A percentile compares a stretch with the other conserved stretches of the same genome.
Evolutionary conservation across 2,888 invertebrate species (phyloP).

Genomic region (Gnatocerus cornutus): DNA sequence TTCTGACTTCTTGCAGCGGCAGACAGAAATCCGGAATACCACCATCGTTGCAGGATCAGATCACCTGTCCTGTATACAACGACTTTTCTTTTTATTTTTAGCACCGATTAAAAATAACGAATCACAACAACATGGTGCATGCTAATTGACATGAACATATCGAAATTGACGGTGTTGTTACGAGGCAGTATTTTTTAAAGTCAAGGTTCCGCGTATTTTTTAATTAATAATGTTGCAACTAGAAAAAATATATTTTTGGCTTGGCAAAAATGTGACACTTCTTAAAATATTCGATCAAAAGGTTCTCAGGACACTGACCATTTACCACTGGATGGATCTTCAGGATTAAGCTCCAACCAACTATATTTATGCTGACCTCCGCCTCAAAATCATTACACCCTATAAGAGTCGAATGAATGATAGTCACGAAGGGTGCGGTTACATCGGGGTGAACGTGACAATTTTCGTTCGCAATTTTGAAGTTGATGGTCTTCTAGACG

Average conservation of each 20-base stretch:
- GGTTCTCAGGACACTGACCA: slow-evolving; percentile 21
- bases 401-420: slow-evolving; percentile 17
- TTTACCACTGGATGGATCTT: slow-evolving; percentile 18
- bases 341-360: slow-evolving; percentile 19
- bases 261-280: slow-evolving; percentile 22
- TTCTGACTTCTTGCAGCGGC: neutral
- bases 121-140: slow-evolving; percentile 4
- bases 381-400: slow-evolving; percentile 28
- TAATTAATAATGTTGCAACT: neutral
- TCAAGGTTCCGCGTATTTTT: neutral
- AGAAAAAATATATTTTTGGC: slow-evolving; percentile 20
- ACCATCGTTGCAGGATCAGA: neutral
- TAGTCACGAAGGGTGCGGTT: slow-evolving; percentile 18
- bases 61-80: neutral
- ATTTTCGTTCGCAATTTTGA: slow-evolving; percentile 15
- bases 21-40: neutral
- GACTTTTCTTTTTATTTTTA: neutral
- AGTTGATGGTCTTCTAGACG: slow-evolving; percentile 3
- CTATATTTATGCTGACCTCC: slow-evolving; percentile 26
- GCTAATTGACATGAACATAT: slow-evolving; percentile 21
- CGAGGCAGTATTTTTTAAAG: neutral
- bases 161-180: slow-evolving; percentile 8
- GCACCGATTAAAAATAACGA: slow-evolving; percentile 13
- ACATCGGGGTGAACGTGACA: slow-evolving; percentile 12
- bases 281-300: slow-evolving; percentile 27